phyloP scores from a whole-genome alignment of 2,888 invertebrate genomes.

The Ormyrus pomaceus region DNA sequence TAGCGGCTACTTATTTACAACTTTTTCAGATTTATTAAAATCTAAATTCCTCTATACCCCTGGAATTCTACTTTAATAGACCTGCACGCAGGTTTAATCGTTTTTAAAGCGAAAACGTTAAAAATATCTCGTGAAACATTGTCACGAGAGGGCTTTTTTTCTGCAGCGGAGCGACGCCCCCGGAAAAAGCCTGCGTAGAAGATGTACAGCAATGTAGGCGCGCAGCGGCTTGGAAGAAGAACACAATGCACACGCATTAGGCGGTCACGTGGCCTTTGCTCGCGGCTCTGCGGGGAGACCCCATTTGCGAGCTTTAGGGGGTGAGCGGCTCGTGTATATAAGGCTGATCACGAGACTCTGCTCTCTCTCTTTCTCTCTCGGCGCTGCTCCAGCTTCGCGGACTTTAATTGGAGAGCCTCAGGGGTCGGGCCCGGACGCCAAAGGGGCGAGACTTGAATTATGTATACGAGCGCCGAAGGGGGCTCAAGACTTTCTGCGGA shows the following conservation, averaged over 20 bases:
- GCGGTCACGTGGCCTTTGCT: conserved; percentile 44
- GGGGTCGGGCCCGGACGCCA: conserved; percentile 5
- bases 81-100: no score
- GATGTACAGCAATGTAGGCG: conserved; percentile 13
- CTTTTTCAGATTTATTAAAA: no score
- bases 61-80: no score
- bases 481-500: neutral
- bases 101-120: no score
- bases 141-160: no score
- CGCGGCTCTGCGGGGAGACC: neutral
- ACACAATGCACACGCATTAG: neutral
- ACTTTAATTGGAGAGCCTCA: conserved; percentile 55
- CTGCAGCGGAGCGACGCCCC: neutral
- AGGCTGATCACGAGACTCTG: neutral
- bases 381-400: conserved; percentile 20
- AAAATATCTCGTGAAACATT: no score
- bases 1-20: no score
- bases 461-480: conserved; percentile 23
- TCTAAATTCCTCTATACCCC: no score
- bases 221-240: neutral
- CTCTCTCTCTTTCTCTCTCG: conserved; percentile 4
- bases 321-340: neutral
- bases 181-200: neutral
- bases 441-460: conserved; percentile 40
- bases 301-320: conserved; percentile 9